phyloP scores from a whole-genome alignment of 2,113 vertebrate species.

The Nothoprocta pentlandii region DNA sequence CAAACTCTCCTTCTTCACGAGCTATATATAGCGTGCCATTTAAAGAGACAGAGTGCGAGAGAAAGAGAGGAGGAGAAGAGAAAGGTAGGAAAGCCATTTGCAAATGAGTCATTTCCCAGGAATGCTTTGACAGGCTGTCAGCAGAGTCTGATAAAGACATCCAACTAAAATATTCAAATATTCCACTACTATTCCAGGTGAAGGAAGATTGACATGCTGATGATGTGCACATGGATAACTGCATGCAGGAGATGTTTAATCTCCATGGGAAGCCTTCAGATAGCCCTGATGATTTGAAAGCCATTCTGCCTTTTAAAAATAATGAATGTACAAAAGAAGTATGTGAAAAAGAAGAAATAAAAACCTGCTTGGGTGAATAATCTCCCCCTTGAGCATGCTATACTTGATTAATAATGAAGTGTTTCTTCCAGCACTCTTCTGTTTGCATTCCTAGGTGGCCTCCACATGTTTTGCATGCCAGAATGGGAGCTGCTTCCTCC shows the following conservation, averaged over 20 bases:
- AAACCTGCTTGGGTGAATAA: neutral
- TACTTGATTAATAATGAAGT: neutral
- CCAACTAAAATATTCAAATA: slow-evolving; percentile 44
- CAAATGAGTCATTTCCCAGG: slow-evolving; percentile 18
- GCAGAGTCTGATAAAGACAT: slow-evolving; percentile 36
- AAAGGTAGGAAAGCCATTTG: slow-evolving; percentile 34
- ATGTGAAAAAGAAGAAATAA: neutral
- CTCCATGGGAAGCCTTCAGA: slow-evolving; percentile 29
- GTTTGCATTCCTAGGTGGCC: neutral
- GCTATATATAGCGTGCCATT: slow-evolving; percentile 29
- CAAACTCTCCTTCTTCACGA: neutral
- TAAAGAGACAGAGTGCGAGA: neutral
- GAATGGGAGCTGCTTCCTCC: neutral
- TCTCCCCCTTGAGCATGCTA: neutral
- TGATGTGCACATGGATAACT: neutral
- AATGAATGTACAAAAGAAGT: neutral
- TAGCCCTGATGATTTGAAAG: neutral
- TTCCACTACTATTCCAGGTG: neutral
- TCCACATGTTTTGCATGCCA: accelerated
- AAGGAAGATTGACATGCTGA: neutral
- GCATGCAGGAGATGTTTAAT: neutral
- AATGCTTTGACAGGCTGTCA: slow-evolving; percentile 64
- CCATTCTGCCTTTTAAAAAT: slow-evolving; percentile 25
- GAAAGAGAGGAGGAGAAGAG: neutral
- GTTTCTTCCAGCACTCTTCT: neutral